A percentile compares a stretch with the other conserved stretches of the same genome.
Evolutionary conservation across 1,140 invertebrate species (phyloP).

Genomic region (Scylla paramamosain): DNA sequence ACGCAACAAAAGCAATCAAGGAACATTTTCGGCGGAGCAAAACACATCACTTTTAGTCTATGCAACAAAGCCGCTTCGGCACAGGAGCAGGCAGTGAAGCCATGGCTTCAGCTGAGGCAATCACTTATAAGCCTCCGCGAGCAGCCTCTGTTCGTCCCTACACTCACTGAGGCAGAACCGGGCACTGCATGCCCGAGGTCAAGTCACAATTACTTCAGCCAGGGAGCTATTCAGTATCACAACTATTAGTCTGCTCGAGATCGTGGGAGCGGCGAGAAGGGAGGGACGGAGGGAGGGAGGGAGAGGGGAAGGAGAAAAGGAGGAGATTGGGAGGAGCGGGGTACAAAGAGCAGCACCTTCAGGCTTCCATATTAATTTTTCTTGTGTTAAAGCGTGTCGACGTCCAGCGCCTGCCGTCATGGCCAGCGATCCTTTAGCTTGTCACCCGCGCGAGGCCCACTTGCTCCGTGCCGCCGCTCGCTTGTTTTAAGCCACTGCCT

Average conservation of each 20-base stretch:
- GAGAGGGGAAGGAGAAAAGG: background rate
- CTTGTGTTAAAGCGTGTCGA: conserved; percentile 62
- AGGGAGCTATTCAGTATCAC: background rate
- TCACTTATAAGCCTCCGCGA: background rate
- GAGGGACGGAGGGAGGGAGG: background rate
- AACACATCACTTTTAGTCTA: background rate
- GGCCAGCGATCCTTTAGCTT: conserved; percentile 53
- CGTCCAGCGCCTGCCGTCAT: conserved; percentile 54
- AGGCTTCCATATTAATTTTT: conserved; percentile 58
- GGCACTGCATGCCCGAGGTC: background rate
- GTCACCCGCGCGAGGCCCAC: conserved; percentile 28
- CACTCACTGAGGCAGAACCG: background rate
- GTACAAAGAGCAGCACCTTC: no score
- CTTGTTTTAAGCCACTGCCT: no score
- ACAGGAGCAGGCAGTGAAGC: background rate
- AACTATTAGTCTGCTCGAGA: background rate
- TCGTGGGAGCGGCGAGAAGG: background rate
- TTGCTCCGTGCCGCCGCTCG: no score
- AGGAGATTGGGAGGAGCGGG: background rate
- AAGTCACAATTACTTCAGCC: conserved; percentile 10
- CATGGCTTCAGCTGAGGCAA: background rate
- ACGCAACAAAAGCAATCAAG: background rate
- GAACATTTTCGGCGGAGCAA: background rate
- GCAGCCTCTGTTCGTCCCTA: background rate
- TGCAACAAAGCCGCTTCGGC: background rate